Percentiles rank a stretch among this genome's conserved stretches.
Evolutionary conservation across 2,113 vertebrate genomes (phyloP).

Genomic region (Malurus elegans): DNA sequence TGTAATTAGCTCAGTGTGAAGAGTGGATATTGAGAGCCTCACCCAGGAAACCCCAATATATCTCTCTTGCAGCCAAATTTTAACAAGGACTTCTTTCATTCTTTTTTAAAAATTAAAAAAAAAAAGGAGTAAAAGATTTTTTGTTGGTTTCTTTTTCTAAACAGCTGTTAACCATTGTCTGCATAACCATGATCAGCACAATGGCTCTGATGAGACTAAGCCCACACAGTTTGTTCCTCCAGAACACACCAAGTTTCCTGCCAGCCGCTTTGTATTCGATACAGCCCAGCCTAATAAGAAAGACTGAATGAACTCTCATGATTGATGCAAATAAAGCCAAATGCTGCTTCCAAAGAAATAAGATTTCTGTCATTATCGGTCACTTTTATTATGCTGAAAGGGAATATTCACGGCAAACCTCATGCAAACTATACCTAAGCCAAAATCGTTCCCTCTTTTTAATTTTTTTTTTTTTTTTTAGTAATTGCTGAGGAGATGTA

Average conservation of each 20-base stretch:
- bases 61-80: background rate
- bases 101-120: background rate
- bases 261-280: background rate
- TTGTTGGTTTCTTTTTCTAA: background rate
- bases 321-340: constrained; percentile 41
- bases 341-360: background rate
- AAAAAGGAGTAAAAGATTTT: background rate
- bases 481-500: background rate
- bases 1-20: background rate
- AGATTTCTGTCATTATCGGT: background rate
- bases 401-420: background rate
- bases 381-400: background rate
- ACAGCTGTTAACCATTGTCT: constrained; percentile 15
- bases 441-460: background rate
- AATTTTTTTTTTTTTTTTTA: background rate
- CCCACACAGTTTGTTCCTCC: constrained; percentile 19
- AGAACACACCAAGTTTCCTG: constrained; percentile 17
- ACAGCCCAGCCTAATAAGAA: constrained; percentile 1
- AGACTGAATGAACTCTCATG: background rate
- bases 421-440: background rate
- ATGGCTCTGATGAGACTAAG: constrained; percentile 57
- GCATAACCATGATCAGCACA: constrained; percentile 24
- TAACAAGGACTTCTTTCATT: background rate
- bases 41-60: background rate
- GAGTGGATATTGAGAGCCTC: background rate